A percentile compares a stretch with the other conserved stretches of the same genome.
Conservation (phyloP, 2,797 vertebrate species). For the Clamator glandarius region DNA sequence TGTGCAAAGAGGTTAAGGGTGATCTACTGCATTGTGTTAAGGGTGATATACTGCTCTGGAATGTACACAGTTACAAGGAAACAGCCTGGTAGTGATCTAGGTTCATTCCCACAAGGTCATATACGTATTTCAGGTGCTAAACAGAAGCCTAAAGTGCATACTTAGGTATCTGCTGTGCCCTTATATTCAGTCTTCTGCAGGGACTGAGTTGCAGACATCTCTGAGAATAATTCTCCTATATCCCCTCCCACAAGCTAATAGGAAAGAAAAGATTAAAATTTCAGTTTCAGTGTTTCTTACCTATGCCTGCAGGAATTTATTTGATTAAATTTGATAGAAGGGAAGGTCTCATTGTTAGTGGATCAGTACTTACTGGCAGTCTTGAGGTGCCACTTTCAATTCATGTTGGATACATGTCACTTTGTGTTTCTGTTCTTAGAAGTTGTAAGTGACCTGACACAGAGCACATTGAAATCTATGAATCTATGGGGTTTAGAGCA, state of each 20-base stretch:
- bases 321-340: not conserved
- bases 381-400: not conserved
- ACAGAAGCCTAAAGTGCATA: not conserved
- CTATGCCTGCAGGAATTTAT: not conserved
- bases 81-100: not conserved
- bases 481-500: not conserved
- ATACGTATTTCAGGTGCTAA: not conserved
- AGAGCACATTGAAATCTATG: not conserved
- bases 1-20: not conserved
- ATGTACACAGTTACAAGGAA: not conserved
- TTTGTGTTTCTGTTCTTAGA: not conserved
- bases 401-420: not conserved
- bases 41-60: not conserved
- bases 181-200: not conserved
- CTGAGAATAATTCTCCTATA: not conserved
- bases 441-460: not conserved
- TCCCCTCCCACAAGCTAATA: not conserved
- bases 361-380: not conserved
- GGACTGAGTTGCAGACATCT: not conserved
- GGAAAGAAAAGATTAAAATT: not conserved
- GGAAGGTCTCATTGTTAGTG: not conserved
- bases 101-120: not conserved
- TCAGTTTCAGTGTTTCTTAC: not conserved
- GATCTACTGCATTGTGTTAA: not conserved
- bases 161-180: not conserved